Percentiles rank a stretch among this genome's conserved stretches.
Conservation (phyloP, 1,140 invertebrate genomes). For the Whitmania pigra region DNA sequence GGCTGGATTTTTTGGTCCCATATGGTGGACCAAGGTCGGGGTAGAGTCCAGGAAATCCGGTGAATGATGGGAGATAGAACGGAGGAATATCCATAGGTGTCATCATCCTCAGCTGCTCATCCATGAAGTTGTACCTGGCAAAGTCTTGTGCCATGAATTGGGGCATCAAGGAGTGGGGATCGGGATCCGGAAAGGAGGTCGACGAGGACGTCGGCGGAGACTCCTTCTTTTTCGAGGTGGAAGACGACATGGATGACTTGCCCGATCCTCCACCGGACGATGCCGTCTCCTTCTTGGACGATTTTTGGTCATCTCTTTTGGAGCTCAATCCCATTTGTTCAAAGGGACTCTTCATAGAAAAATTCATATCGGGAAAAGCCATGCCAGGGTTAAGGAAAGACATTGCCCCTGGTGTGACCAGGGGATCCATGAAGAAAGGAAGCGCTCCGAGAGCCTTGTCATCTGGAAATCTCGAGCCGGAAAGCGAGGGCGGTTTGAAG, state of each 20-base stretch:
- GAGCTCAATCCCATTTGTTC: not conserved
- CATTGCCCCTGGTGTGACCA: not conserved
- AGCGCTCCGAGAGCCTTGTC: no score
- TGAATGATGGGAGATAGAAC: not conserved
- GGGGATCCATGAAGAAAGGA: not conserved
- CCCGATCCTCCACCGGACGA: not conserved
- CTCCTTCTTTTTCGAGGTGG: not conserved
- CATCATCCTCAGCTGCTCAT: slow-evolving; percentile 6
- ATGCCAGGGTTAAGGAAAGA: not conserved
- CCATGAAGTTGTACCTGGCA: not conserved
- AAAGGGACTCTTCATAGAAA: slow-evolving; percentile 6
- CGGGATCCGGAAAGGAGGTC: not conserved
- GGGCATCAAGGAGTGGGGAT: not conserved
- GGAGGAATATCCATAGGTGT: slow-evolving; percentile 6
- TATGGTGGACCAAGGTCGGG: not conserved
- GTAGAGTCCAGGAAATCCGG: not conserved
- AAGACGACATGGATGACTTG: not conserved
- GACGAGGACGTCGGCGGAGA: not conserved
- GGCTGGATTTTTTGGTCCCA: not conserved
- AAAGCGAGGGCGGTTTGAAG: no score
- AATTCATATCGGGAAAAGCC: slow-evolving; percentile 2
- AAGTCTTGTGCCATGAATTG: not conserved
- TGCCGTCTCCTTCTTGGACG: not conserved
- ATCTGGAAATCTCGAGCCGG: no score
- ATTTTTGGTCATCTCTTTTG: not conserved